A percentile compares a stretch with the other conserved stretches of the same genome.
These are phyloP conservation scores for Helleia helle DNA, from an alignment of 2,888 invertebrate genomes.

Conservation along the genomic window DNA sequence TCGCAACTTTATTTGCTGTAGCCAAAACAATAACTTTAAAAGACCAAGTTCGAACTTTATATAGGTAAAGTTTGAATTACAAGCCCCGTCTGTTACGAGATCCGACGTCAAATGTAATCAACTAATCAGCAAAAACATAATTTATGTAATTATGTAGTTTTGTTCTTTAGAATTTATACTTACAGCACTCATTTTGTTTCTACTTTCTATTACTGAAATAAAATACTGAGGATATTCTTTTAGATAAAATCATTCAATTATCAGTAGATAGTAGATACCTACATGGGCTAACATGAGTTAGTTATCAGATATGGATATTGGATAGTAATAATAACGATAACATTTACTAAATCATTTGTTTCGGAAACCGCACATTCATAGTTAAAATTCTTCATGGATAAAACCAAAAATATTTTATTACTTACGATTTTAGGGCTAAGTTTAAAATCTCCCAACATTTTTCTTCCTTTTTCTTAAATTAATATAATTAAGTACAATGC, in stretches of 20 bases:
- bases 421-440: slow-evolving; percentile 21
- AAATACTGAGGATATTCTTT: background rate
- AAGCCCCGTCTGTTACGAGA: background rate
- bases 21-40: too few relatives aligned
- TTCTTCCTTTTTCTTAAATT: too few relatives aligned
- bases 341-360: background rate
- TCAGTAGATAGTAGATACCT: too few relatives aligned
- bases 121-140: slow-evolving; percentile 2
- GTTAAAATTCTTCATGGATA: too few relatives aligned
- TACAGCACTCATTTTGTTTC: background rate
- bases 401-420: too few relatives aligned
- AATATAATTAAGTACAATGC: too few relatives aligned
- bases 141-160: background rate
- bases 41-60: too few relatives aligned
- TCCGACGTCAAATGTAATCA: background rate
- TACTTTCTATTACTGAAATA: background rate
- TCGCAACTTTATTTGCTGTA: too few relatives aligned
- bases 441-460: slow-evolving; percentile 12
- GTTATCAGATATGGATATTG: background rate
- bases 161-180: background rate
- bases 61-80: too few relatives aligned
- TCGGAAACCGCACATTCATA: too few relatives aligned
- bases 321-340: background rate
- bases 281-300: background rate
- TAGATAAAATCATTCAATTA: background rate